Evolutionary conservation across 2,888 invertebrate species (phyloP), one percentile per base, ranked within the genome.

Genomic region (Meiosimyza decipiens): DNA sequence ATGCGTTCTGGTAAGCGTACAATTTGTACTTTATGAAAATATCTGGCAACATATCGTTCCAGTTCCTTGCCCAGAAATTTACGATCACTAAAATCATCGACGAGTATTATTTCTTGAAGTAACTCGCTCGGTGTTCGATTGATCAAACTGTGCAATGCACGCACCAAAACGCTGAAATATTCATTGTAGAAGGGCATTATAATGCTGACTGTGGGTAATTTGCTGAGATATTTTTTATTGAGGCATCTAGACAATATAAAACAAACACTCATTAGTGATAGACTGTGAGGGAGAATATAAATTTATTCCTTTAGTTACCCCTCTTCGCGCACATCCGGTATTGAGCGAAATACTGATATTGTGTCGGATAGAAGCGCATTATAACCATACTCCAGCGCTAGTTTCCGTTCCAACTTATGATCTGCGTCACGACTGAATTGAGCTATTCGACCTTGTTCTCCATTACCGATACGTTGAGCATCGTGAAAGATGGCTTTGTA

Each of bases 161-260:
- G 89, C 69, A 97, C 88, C 63, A 98, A 87, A 0, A 97, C 97
- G 64, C 93, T 93, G 90, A 95, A 94, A 84, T 98, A 97, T 84
- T 98, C 98, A 82, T 98, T 96, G 86, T 96, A 96, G 83, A 97
- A 97, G 5, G 97, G 97, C 22, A 98, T 93, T 67, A 98, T 92
- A 13, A 98, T 93, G 84, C 95, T 96, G 5, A 95, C 95, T 0
- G 92, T 91, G 0, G 95, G 95, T 87, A 87, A 75, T 63, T 84
- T 80, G 4, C 76, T 75, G 3, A 84, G 74, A 74, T 87, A 87
- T 50, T 77, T 75, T 71, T 86, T 85, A 6, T 71, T 75, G 52
- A 74, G 82, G 49, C 87, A 87, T 4, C 86, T 86, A 54, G 9
- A 40, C 6, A 40, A 9, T 40, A 22, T 2, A 18, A 66, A 71